Evolutionary conservation across 2,113 vertebrate genomes (phyloP).

Genomic region (Anolis carolinensis): DNA sequence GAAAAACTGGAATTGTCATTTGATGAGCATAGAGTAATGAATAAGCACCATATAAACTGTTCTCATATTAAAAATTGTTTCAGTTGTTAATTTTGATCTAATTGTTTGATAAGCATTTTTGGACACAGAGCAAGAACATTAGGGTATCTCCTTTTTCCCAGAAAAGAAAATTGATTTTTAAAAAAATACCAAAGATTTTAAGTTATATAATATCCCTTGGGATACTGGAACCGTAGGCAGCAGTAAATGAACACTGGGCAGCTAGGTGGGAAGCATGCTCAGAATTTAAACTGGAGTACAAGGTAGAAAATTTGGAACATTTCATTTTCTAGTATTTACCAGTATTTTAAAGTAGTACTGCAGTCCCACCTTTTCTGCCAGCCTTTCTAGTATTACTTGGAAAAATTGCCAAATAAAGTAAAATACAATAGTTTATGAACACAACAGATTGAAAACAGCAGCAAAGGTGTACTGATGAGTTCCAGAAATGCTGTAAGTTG

Average conservation of each 20-base stretch:
- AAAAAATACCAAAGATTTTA: neutral
- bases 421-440: neutral
- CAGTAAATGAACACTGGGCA: neutral
- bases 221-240: neutral
- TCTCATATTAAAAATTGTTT: neutral
- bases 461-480: neutral
- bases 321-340: neutral
- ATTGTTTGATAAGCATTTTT: neutral
- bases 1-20: neutral
- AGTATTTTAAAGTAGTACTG: neutral
- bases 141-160: neutral
- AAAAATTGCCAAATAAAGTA: neutral
- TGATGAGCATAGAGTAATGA: neutral
- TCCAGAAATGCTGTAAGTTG: neutral
- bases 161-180: neutral
- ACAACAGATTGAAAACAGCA: neutral
- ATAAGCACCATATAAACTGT: neutral
- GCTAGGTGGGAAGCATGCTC: neutral
- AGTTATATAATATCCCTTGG: neutral
- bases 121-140: neutral
- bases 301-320: neutral
- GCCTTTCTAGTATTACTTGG: neutral
- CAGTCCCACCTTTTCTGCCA: neutral
- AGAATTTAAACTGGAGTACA: neutral
- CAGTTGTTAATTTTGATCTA: neutral